A percentile compares a stretch with the other conserved stretches of the same genome.
phyloP scores from a whole-genome alignment of 2,888 invertebrate genomes.

The Sthenelais limicola region DNA sequence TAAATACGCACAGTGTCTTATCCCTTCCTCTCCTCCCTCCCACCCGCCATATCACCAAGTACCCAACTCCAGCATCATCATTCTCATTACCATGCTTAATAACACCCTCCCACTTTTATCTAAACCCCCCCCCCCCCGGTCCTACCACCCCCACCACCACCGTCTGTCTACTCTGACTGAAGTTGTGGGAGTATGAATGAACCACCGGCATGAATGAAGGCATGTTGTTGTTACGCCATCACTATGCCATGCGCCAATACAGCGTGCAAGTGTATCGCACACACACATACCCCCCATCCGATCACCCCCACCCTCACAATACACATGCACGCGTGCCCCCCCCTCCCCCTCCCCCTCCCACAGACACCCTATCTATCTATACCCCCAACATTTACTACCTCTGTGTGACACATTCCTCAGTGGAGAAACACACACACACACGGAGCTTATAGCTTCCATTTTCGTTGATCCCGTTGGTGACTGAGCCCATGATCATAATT shows the following conservation, averaged over 20 bases:
- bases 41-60: background rate
- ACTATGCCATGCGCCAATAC: background rate
- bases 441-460: too few relatives aligned
- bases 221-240: constrained; percentile 19
- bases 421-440: too few relatives aligned
- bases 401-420: too few relatives aligned
- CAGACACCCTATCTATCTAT: too few relatives aligned
- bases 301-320: constrained; percentile 18
- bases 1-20: too few relatives aligned
- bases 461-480: too few relatives aligned
- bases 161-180: background rate
- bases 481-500: too few relatives aligned
- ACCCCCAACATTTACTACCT: too few relatives aligned
- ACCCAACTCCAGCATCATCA: background rate
- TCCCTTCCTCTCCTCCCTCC: background rate
- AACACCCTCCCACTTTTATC: background rate
- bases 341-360: background rate
- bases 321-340: constrained; percentile 11
- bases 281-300: background rate
- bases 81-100: background rate
- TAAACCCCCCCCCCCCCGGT: background rate
- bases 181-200: constrained; percentile 1
- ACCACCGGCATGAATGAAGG: constrained; percentile 23
- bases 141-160: background rate
- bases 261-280: background rate